Evolutionary conservation across 2,113 vertebrate genomes (phyloP), one percentile per base, ranked within the genome.

Genomic region (Herpailurus yagouaroundi): DNA sequence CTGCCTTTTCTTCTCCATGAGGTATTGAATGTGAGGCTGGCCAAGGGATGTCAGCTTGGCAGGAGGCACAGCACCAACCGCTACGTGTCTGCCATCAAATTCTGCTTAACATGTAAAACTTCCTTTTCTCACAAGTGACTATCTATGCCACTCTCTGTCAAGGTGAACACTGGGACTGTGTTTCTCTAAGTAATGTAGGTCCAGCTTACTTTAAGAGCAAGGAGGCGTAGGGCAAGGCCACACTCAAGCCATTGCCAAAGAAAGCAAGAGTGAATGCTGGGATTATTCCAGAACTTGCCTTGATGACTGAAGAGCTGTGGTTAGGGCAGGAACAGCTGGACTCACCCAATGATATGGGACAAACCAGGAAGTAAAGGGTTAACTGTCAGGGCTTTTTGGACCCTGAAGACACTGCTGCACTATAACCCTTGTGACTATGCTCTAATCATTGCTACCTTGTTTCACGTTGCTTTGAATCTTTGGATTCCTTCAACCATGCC

Each of bases 231-330:
- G 81, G 80, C 36, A 84, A 93, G 63, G 38, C 7, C 25, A 64
- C 36, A 60, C 64, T 45, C 33, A 57, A 94, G 57, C 80, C 73
- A 55, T 87, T 93, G 74, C 60, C 79, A 74, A 66, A 89, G 82
- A 94, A 83, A 89, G 82, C 92, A 91, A 85, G 29, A 71, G 66
- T 23, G 36, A 45, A 60, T 69, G 68, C 82, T 94, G 92, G 66
- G 68, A 96, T 33, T 71, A 21, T 87, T 94, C 74, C 41, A 85
- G 74, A 95, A 95, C 50, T 95, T 96, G 87, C 48, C 66, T 95
- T 89, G 66, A 50, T 89, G 86, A 38, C 36, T 21, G 33, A 84
- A 76, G 77, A 82, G 64, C 27, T 45, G 66, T 36, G 57, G 38
- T 79, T 14, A 45, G 48, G 48, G 33, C 33, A 82, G 73, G 60